Conservation (phyloP, 2,113 vertebrate genomes). For the Cephalopholis sonnerati region DNA sequence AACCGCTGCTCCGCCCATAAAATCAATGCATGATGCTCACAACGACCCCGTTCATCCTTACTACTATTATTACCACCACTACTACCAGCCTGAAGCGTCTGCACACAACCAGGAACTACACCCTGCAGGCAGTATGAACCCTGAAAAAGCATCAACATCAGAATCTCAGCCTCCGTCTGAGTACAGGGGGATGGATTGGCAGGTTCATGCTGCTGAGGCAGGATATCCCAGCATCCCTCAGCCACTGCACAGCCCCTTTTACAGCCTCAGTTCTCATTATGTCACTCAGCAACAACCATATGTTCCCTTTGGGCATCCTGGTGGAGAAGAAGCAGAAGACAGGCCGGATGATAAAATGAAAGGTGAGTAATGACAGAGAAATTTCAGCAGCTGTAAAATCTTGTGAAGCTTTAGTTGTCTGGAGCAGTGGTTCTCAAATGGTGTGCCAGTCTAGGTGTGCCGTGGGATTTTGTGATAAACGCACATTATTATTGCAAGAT, state of each 20-base stretch:
- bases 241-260: background rate
- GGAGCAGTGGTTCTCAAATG: too few relatives aligned
- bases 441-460: too few relatives aligned
- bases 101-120: background rate
- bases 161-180: background rate
- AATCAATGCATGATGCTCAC: background rate
- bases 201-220: background rate
- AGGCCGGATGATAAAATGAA: constrained; percentile 11
- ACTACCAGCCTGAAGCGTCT: constrained; percentile 15
- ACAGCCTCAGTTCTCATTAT: background rate
- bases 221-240: constrained; percentile 19
- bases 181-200: background rate
- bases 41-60: constrained; percentile 5
- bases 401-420: background rate
- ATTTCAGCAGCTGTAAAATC: background rate
- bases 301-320: background rate
- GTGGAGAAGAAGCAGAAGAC: background rate
- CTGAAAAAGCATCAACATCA: constrained; percentile 10
- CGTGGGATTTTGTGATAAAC: too few relatives aligned
- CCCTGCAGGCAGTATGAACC: background rate
- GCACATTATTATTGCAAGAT: too few relatives aligned
- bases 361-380: constrained; percentile 17
- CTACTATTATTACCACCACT: constrained; percentile 25
- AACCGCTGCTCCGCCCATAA: background rate
- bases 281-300: background rate